Evolutionary conservation across 2,113 vertebrate genomes (phyloP).

Genomic region (Grammomys surdaster): DNA sequence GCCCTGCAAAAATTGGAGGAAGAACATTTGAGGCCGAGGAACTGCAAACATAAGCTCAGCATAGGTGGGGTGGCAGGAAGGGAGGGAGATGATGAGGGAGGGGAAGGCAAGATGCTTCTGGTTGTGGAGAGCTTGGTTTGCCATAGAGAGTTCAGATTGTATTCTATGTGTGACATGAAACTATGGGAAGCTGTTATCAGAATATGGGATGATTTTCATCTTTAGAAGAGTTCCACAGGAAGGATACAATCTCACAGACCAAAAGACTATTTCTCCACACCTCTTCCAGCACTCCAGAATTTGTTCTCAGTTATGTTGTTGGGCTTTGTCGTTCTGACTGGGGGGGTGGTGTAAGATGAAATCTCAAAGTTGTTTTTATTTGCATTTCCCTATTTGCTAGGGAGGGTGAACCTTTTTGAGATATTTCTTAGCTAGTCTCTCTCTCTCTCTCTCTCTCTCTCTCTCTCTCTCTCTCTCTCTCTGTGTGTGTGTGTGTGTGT

Average conservation of each 20-base stretch:
- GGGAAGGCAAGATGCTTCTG: not conserved
- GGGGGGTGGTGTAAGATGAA: not conserved
- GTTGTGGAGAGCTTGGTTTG: not conserved
- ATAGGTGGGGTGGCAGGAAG: not conserved
- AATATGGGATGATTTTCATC: constrained; percentile 32
- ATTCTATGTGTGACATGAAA: not conserved
- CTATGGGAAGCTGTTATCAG: not conserved
- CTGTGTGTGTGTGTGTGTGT: not conserved
- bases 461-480: too few relatives aligned
- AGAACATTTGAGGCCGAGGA: constrained; percentile 25
- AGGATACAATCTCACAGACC: not conserved
- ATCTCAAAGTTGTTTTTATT: not conserved
- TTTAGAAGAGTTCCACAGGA: not conserved
- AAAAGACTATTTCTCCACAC: not conserved
- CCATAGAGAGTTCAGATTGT: not conserved
- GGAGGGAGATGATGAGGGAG: not conserved
- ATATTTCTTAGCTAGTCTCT: not conserved
- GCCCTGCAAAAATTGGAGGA: constrained; percentile 27
- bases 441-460: too few relatives aligned
- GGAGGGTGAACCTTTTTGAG: not conserved
- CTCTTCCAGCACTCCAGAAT: not conserved
- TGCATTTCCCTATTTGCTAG: not conserved
- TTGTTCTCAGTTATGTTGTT: not conserved
- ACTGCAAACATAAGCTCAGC: not conserved
- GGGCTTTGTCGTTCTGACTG: not conserved